A percentile compares a stretch with the other conserved stretches of the same genome.
phyloP scores from a whole-genome alignment of 92 coral and sea anemone species.

The Parazoanthus swiftii region DNA sequence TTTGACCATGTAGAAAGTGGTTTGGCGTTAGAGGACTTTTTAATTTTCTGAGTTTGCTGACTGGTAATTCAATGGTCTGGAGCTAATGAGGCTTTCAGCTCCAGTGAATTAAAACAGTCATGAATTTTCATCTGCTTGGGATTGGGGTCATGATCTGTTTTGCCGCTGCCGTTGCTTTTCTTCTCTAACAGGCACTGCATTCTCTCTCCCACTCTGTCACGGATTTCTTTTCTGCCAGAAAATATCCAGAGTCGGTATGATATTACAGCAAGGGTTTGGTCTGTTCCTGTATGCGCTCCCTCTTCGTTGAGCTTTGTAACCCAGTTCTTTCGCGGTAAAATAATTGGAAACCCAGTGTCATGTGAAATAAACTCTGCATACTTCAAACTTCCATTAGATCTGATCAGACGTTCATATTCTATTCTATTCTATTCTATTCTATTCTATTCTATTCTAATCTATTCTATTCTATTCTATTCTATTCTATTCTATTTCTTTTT shows the following conservation, averaged over 20 bases:
- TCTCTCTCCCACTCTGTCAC: neutral
- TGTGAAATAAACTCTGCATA: too few species aligned
- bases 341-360: neutral
- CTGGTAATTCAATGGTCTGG: constrained; percentile 24
- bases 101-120: neutral
- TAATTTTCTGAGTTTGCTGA: neutral
- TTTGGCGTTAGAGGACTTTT: constrained; percentile 37
- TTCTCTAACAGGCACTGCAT: neutral
- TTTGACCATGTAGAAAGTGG: constrained; percentile 54
- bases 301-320: neutral
- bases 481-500: too few species aligned
- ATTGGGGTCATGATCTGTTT: neutral
- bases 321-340: neutral
- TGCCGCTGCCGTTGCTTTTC: neutral
- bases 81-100: constrained; percentile 22
- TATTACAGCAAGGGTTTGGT: neutral
- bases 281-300: neutral
- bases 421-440: too few species aligned
- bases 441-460: too few species aligned
- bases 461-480: too few species aligned
- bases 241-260: neutral
- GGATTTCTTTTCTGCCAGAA: neutral
- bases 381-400: too few species aligned
- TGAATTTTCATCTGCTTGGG: neutral
- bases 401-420: too few species aligned